Percentiles rank a stretch among this genome's conserved stretches.
Evolutionary conservation across 1,140 invertebrate genomes (phyloP).

Genomic region (Pachypsylla venusta): DNA sequence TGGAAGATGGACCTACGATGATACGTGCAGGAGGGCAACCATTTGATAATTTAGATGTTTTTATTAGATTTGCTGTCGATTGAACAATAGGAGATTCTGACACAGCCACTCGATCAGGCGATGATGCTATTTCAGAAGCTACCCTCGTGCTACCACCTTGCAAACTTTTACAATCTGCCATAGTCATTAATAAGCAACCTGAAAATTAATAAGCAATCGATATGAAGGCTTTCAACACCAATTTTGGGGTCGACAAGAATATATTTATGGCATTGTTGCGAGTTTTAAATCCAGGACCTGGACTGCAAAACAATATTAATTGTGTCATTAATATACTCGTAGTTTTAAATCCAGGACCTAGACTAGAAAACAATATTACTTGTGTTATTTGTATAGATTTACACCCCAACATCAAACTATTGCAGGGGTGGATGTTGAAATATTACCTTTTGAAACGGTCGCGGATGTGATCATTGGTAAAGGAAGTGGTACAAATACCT

Average conservation of each 20-base stretch:
- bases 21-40: background rate
- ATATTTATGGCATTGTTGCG: background rate
- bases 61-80: slow-evolving; percentile 27
- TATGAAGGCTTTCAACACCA: slow-evolving; percentile 11
- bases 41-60: slow-evolving; percentile 26
- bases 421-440: background rate
- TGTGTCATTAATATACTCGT: too few species aligned
- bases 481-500: slow-evolving; percentile 75
- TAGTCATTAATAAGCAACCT: slow-evolving; percentile 13
- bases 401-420: background rate
- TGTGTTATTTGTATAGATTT: background rate
- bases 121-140: slow-evolving; percentile 20
- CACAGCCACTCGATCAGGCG: slow-evolving; percentile 4
- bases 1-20: background rate
- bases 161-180: slow-evolving; percentile 29
- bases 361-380: too few species aligned
- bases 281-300: background rate
- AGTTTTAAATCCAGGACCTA: too few species aligned
- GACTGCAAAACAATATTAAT: slow-evolving; percentile 1
- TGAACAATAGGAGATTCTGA: slow-evolving; percentile 24
- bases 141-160: slow-evolving; percentile 30
- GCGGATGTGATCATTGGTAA: slow-evolving; percentile 35
- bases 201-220: slow-evolving; percentile 4
- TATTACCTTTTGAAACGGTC: slow-evolving; percentile 11
- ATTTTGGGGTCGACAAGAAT: background rate